These are phyloP conservation scores for Lochmaea crataegi DNA, from an alignment of 2,888 invertebrate genomes.

Conservation along the genomic window DNA sequence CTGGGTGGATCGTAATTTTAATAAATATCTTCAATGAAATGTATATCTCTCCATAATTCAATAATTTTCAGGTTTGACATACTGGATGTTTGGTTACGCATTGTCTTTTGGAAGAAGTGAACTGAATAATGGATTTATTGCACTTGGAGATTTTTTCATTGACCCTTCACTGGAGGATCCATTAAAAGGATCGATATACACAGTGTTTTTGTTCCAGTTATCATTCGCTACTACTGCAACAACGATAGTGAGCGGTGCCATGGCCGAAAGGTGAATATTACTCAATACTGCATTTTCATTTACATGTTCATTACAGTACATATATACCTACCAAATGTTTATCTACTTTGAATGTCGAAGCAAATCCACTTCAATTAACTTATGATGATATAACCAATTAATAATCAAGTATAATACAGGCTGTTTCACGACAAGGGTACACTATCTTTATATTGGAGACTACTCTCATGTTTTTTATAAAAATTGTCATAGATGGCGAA, in stretches of 20 bases:
- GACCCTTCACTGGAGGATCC: constrained; percentile 80
- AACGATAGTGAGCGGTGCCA: constrained; percentile 92
- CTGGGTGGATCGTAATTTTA: too few relatives aligned
- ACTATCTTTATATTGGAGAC: too few relatives aligned
- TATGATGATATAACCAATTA: too few relatives aligned
- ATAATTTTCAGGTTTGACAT: constrained; percentile 75
- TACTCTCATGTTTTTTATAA: too few relatives aligned
- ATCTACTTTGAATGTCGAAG: too few relatives aligned
- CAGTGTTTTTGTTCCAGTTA: constrained; percentile 90
- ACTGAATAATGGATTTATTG: constrained; percentile 83
- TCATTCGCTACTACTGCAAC: constrained; percentile 92
- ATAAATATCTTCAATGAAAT: too few relatives aligned
- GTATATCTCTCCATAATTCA: neutral
- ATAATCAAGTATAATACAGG: too few relatives aligned
- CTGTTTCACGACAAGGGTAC: too few relatives aligned
- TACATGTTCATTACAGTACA: too few relatives aligned
- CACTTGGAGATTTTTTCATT: constrained; percentile 84
- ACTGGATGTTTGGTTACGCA: constrained; percentile 96
- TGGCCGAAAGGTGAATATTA: constrained; percentile 85
- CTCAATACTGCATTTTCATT: neutral
- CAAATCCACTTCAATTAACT: too few relatives aligned
- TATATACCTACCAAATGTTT: too few relatives aligned
- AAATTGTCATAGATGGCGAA: too few relatives aligned
- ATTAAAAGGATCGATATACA: constrained; percentile 86
- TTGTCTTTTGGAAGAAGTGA: constrained; percentile 85